Conservation (phyloP, 2,113 vertebrate genomes). For the Pollimyrus isidori region DNA sequence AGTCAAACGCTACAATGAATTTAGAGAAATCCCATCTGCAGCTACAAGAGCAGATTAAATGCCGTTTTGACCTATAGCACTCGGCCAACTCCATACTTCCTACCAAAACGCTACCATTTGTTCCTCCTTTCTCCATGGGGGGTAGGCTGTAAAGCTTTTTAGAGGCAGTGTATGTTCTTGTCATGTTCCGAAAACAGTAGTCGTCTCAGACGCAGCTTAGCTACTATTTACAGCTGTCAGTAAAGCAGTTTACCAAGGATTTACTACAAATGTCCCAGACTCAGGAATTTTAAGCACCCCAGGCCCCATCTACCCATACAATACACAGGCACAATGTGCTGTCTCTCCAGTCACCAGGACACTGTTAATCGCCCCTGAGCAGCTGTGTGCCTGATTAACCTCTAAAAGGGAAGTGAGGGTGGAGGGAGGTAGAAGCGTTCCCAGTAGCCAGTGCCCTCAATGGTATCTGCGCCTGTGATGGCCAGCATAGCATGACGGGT, state of each 20-base stretch:
- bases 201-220: slow-evolving; percentile 33
- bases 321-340: neutral
- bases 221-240: slow-evolving; percentile 54
- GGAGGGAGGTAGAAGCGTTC: neutral
- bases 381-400: neutral
- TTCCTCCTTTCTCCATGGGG: neutral
- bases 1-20: neutral
- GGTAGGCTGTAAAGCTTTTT: neutral
- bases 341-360: neutral
- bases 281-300: neutral
- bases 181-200: slow-evolving; percentile 18
- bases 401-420: neutral
- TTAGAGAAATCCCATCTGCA: neutral
- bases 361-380: slow-evolving; percentile 2
- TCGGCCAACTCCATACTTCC: neutral
- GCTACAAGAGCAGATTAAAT: neutral
- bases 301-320: slow-evolving; percentile 1
- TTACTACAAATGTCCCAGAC: slow-evolving; percentile 37
- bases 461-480: neutral
- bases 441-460: neutral
- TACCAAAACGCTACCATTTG: neutral
- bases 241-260: slow-evolving; percentile 52
- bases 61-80: neutral
- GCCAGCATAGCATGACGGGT: neutral
- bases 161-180: slow-evolving; percentile 18